Evolutionary conservation across 2,797 vertebrate species (phyloP).

Genomic region (Gymnodraco acuticeps): DNA sequence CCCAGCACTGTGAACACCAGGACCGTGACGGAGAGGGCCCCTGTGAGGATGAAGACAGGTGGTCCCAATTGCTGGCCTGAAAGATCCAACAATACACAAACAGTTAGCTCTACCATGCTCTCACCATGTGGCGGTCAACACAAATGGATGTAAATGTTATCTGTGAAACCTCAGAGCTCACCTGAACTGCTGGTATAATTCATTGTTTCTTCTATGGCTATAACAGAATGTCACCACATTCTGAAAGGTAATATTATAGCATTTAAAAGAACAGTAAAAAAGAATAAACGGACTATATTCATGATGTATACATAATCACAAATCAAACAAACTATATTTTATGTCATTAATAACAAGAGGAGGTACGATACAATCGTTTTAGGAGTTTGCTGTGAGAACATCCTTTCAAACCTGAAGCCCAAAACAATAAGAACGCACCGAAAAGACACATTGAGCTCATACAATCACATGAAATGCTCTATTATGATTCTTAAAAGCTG

Average conservation of each 20-base stretch:
- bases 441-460: background rate
- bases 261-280: background rate
- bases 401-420: constrained; percentile 4
- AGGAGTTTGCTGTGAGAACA: background rate
- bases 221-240: constrained; percentile 10
- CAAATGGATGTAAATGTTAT: background rate
- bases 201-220: background rate
- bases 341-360: background rate
- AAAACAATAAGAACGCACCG: background rate
- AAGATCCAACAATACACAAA: background rate
- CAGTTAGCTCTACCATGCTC: background rate
- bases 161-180: background rate
- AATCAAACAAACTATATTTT: background rate
- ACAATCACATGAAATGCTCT: background rate
- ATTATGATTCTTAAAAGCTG: background rate
- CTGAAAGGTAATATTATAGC: background rate
- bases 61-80: fast-evolving
- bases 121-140: background rate
- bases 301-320: background rate
- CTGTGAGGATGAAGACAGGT: constrained; percentile 24
- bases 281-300: background rate
- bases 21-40: constrained; percentile 30
- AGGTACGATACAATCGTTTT: background rate
- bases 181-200: fast-evolving
- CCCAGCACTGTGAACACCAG: constrained; percentile 51